Evolutionary conservation across 2,113 vertebrate species (phyloP).

Genomic region (Saguinus midas): DNA sequence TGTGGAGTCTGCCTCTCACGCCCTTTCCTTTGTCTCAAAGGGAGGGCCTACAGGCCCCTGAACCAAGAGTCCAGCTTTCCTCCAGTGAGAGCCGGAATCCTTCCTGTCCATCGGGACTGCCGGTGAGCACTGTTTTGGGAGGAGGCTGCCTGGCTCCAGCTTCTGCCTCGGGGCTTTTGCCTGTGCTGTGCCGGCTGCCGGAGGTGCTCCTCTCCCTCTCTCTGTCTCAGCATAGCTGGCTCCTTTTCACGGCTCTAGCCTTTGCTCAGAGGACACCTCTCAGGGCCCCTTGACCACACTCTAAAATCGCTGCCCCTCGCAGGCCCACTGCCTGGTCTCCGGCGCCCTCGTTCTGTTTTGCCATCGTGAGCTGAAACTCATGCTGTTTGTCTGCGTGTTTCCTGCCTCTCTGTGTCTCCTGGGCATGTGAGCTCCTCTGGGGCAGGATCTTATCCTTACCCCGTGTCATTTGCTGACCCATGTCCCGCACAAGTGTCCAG

Average conservation of each 20-base stretch:
- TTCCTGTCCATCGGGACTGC: not conserved
- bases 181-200: not conserved
- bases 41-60: not conserved
- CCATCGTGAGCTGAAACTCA: fast-evolving
- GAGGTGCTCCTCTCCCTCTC: not conserved
- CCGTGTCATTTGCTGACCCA: not conserved
- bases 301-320: not conserved
- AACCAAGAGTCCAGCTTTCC: no score
- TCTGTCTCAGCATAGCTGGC: not conserved
- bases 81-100: not conserved
- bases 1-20: no score
- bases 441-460: not conserved
- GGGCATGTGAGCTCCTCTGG: not conserved
- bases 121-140: not conserved
- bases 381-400: not conserved
- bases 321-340: not conserved
- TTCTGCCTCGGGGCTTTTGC: not conserved
- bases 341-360: not conserved
- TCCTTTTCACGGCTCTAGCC: not conserved
- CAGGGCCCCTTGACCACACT: not conserved
- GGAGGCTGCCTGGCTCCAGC: not conserved
- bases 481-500: not conserved
- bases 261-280: not conserved
- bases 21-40: not conserved
- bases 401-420: not conserved